These are phyloP conservation scores for Microctonus aethiopoides DNA, from an alignment of 2,888 invertebrate genomes.

Conservation along the genomic window DNA sequence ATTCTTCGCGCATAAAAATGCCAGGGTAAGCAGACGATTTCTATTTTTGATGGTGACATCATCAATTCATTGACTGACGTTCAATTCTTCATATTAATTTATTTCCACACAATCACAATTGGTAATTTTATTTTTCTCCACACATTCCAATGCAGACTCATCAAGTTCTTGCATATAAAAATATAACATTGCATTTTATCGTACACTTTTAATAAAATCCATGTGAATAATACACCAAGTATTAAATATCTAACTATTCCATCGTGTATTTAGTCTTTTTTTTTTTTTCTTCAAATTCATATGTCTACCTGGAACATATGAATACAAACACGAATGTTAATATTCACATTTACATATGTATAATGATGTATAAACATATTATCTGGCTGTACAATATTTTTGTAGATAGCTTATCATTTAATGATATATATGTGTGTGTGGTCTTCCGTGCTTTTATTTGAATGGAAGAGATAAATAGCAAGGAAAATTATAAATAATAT, in stretches of 20 bases:
- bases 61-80: conserved; percentile 24
- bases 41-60: conserved; percentile 52
- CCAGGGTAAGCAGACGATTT: conserved; percentile 53
- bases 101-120: background rate
- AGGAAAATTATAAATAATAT: conserved; percentile 3
- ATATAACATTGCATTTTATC: background rate
- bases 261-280: too few relatives aligned
- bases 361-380: conserved; percentile 29
- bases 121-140: background rate
- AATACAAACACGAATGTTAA: too few relatives aligned
- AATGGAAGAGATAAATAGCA: conserved; percentile 12
- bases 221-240: background rate
- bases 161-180: background rate
- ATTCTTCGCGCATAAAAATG: conserved; percentile 43
- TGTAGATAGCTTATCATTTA: conserved; percentile 44
- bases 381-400: conserved; percentile 24
- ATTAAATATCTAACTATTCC: too few relatives aligned
- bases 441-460: background rate
- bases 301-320: background rate
- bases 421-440: conserved; percentile 9
- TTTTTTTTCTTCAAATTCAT: background rate
- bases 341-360: too few relatives aligned
- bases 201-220: background rate
- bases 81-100: conserved; percentile 11
- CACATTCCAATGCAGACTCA: background rate